Evolutionary conservation across 2,888 invertebrate genomes (phyloP), one percentile per base, ranked within the genome.

Genomic region (Dynastes grantii): DNA sequence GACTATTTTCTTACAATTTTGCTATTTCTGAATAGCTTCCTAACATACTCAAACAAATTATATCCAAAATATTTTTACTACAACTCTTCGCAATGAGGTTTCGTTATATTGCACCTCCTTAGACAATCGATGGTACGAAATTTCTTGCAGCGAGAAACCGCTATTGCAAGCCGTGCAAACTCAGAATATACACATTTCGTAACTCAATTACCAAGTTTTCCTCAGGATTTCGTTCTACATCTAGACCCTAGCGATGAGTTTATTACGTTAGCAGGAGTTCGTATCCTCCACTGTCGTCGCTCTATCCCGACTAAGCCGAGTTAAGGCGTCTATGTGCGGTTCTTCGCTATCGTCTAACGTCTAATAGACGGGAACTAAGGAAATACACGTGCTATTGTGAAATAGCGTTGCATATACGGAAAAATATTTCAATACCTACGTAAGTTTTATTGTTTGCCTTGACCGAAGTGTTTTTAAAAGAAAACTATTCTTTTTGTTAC

Each of bases 201-300:
- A 85, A 85, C 84, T 85, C 84, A 84, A 85, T 85, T 85, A 85
- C 84, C 80, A 85, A 85, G 68, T 82, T 85, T 84, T 83, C 82
- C 82, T 82, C 81, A 81, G 83, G 82, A 84, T 84, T 22, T 84
- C 83, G 83, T 84, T 83, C 83, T 81, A 82, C 83, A 84, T 84
- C 82, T 83, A 84, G 82, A 83, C 80, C 83, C 78, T 80, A 8
- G 55, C 81, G 81, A 80, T 81, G 80, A 82, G 82, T 84, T 84
- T 84, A 84, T 84, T 84, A 83, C 83, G 81, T 82, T 82, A 45
- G 45, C 45, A 82, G 80, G 81, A 82, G 81, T 82, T 81, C 70
- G 77, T 49, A 27, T 29, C 76, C 53, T 53, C 64, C 13, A 51
- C 29, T 37, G 65, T 63, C 76, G 64, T 27, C 70, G 45, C 55